Base-by-base conservation (phyloP, 1,140 invertebrate genomes). In the Lycorma delicatula region DNA sequence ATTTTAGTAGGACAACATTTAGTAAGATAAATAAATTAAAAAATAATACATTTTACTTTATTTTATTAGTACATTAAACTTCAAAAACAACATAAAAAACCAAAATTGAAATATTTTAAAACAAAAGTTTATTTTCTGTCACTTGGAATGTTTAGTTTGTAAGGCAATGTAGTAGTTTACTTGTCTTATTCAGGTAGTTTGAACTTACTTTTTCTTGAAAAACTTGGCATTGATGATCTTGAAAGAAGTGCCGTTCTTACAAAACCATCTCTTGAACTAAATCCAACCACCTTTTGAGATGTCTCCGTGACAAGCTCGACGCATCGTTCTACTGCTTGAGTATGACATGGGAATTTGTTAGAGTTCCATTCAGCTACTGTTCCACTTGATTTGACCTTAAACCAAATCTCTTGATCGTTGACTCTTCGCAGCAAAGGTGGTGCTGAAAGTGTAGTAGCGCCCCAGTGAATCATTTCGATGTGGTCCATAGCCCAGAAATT, bases 261-360 rank as follows among this genome's bases (percentile, higher is more conserved):
- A 48, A 48, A 62, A 12, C 59, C 59, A 59, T 66, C 60, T 50
- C 62, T 41, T 38, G 11, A 36, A 53, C 50, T 34, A 12, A 53
- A n/a, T 3, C 60, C 61, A 59, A 59, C 61, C 23, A 66, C 58
- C 26, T 46, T 51, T 34, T 1, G 18, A 27, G 60, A 58, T 22
- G 63, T 63, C 53, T 60, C 58, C 18, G 64, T 64, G 26, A 68
- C 62, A 28, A 68, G 56, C 58, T 70, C 67, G 4, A 66, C 62
- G 31, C 51, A 56, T 38, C 67, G 58, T 57, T 67, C 63, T 3
- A 68, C 65, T 23, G 66, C 62, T 59, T 68, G 64, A 27, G 67
- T 67, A 50, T 66, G 64, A 48, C 63, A 64, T 46, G 64, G 63
- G 58, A 60, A 61, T 11, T 55, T 60, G 60, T 48, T 4, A 20